Percentiles rank a stretch among this genome's conserved stretches.
Evolutionary conservation across 2,797 vertebrate species (phyloP).

Genomic region (Sparus aurata): DNA sequence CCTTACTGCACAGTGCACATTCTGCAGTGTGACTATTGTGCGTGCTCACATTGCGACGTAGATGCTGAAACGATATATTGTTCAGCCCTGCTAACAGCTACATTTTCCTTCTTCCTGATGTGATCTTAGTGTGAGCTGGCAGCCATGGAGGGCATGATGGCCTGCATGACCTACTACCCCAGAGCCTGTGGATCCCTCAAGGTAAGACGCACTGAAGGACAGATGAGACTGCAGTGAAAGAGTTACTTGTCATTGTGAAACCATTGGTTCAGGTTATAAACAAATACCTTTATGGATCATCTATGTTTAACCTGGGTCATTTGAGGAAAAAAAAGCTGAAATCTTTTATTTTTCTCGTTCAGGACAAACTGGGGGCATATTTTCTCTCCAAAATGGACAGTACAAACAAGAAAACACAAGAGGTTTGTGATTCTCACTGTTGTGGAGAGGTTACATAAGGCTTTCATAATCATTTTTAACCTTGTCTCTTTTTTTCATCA

Average conservation of each 20-base stretch:
- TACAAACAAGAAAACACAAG: constrained; percentile 88
- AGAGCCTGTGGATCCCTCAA: constrained; percentile 92
- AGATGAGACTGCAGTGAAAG: neutral
- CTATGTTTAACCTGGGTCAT: neutral
- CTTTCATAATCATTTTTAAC: no score
- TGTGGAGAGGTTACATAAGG: no score
- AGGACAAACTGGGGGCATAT: constrained; percentile 93
- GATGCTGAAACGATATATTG: no score
- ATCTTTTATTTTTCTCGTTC: constrained; percentile 11
- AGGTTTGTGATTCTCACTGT: constrained; percentile 78
- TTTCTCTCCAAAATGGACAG: constrained; percentile 91
- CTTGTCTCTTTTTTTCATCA: no score
- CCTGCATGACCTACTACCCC: constrained; percentile 92
- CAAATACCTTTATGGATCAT: neutral
- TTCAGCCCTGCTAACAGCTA: neutral
- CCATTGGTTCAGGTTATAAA: neutral
- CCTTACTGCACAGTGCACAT: no score
- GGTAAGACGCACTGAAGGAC: constrained; percentile 68
- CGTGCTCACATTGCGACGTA: no score
- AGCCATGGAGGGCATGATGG: constrained; percentile 92
- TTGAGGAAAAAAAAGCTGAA: neutral
- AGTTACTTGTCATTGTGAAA: neutral
- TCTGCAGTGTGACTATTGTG: no score
- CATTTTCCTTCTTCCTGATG: neutral
- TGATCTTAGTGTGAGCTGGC: constrained; percentile 79